Evolutionary conservation across 2,797 vertebrate genomes (phyloP), one percentile per base, ranked within the genome.

Genomic region (Pipistrellus pygmaeus): DNA sequence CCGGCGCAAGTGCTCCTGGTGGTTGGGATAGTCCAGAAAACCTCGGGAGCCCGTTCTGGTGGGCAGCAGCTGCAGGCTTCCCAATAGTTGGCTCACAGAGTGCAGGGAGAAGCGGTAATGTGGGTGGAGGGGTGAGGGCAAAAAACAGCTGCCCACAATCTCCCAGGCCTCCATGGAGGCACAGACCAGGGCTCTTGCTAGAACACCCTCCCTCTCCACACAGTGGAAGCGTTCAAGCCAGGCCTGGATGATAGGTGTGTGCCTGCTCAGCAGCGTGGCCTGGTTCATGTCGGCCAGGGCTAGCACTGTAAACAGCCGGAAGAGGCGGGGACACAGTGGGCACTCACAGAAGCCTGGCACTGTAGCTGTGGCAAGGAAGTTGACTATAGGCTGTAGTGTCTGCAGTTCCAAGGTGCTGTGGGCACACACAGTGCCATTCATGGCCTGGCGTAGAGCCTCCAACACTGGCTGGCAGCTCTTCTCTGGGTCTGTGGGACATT

Each of bases 361-460:
- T 20, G 98, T 97, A 46, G 98, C 98, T 2, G 99, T 98, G 78
- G 98, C 98, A 87, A 99, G 93, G 97, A 98, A 99, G 97, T 96
- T 98, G 93, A 99, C 66, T 38, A 38, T 35, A 60, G 84, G 90
- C 6, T 96, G 97, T 51, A 98, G 95, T 0, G 86, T 94, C 81
- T 98, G 98, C 71, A 99, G 97, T 87, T 97, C 96, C 91, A 97
- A 93, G 27, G 94, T 90, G 46, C 97, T 96, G 15, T 98, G 96
- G 62, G 97, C 97, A 27, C 98, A 96, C 87, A 98, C 87, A 30
- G 98, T 97, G 80, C 98, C 98, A 25, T 98, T 98, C 92, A 99
- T 97, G 85, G 98, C 98, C 96, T 99, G 98, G 48, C 99, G 98
- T 44, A 99, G 95, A 2, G 97, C 98, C 96, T 99, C 99, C 44